phyloP scores from a whole-genome alignment of 2,113 vertebrate species.

The Megaptera novaeangliae region DNA sequence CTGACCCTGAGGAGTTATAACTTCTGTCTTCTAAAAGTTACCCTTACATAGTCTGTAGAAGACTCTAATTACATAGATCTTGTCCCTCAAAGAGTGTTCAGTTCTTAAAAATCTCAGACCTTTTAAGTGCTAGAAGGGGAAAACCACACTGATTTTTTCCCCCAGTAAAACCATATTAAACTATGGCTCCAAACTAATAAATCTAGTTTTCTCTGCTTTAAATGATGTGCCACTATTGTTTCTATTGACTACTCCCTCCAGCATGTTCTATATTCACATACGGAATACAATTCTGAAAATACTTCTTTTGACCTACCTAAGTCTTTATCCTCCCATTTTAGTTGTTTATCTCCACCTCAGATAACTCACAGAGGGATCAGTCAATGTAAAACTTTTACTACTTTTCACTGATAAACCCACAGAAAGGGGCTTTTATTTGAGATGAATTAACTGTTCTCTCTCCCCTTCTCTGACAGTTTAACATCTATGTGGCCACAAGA shows the following conservation, averaged over 20 bases:
- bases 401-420: conserved; percentile 7
- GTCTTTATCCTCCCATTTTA: background rate
- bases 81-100: background rate
- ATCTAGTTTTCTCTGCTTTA: background rate
- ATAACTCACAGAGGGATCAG: background rate
- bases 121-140: background rate
- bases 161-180: background rate
- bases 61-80: background rate
- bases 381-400: background rate
- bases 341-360: background rate
- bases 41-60: background rate
- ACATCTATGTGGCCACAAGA: background rate
- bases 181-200: background rate
- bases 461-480: background rate
- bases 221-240: background rate
- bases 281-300: background rate
- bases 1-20: background rate
- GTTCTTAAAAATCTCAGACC: background rate
- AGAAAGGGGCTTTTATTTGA: conserved; percentile 31
- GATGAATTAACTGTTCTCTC: conserved; percentile 6
- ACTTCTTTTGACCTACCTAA: background rate
- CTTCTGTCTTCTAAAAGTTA: background rate
- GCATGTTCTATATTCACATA: background rate
- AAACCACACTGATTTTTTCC: background rate
- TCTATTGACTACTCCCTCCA: background rate